Evolutionary conservation across 2,797 vertebrate genomes (phyloP), one percentile per base, ranked within the genome.

Genomic region (Clarias platycephalus): DNA sequence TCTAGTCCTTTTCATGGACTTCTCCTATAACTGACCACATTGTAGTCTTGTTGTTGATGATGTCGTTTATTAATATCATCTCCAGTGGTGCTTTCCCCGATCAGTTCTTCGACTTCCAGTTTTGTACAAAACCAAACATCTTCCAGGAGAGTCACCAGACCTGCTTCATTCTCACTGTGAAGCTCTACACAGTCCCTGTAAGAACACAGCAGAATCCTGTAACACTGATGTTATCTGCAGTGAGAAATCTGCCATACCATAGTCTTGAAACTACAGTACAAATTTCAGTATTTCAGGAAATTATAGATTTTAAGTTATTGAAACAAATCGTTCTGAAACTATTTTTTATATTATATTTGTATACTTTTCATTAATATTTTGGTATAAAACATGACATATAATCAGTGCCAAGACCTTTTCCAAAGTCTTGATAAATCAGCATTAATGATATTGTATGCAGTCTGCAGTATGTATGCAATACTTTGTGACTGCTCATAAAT

Each of bases 61-160:
- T 94, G 94, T 71, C 95, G 90, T 37, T 93, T 93, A 55, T 93
- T 94, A 70, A 94, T 91, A 76, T 96, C 95, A 26, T 95, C 96
- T 88, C 93, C 94, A 31, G 95, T 83, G 0, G 94, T 94, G 93
- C 94, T 95, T 85, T 96, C 95, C 7, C 92, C 92, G 85, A 92
- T 93, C 8, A 96, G 89, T 57, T 96, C 94, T 74, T 96, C 95
- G 55, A 95, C 94, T 90, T 95, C 96, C 5, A 86, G 34, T 3
- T 94, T 95, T 76, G 96, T 90, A 95, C 95, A 97, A 80, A 92
- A 94, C 90, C 94, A 94, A 86, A 96, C 88, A 77, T 96, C 96
- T 91, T 96, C 95, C 81, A 96, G 87, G 1, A 94, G 94, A 0
- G 83, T 90, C 81, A 96, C 89, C 75, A 96, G 89, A 71, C 92